phyloP scores from a whole-genome alignment of 2,113 vertebrate genomes.

The Strix uralensis region DNA sequence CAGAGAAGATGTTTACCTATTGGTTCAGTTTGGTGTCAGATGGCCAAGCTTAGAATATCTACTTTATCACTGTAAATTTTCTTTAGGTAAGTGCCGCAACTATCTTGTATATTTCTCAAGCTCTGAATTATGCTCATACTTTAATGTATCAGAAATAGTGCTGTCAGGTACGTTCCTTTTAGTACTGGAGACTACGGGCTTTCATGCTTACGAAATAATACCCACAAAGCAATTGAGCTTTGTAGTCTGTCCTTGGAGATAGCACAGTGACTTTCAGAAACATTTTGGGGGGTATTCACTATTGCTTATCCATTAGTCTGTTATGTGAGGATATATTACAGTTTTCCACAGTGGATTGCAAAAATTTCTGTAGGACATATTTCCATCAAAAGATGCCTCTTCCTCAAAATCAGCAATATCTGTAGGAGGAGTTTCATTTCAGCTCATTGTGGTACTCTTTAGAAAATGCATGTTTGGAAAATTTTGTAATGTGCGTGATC shows the following conservation, averaged over 20 bases:
- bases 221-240: background rate
- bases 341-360: background rate
- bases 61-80: background rate
- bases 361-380: background rate
- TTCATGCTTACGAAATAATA: background rate
- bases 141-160: background rate
- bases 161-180: background rate
- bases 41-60: background rate
- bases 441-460: background rate
- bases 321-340: background rate
- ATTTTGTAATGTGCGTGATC: rapidly evolving
- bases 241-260: background rate
- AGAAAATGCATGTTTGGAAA: background rate
- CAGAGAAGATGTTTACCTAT: background rate
- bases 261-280: background rate
- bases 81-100: background rate
- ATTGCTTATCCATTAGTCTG: background rate
- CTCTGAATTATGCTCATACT: background rate
- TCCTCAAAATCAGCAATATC: background rate
- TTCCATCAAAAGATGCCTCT: background rate
- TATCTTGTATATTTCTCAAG: background rate
- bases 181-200: background rate
- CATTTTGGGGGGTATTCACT: background rate
- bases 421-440: background rate
- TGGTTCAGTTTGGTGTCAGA: background rate